These are phyloP conservation scores for Eulacestoma nigropectus DNA, from an alignment of 2,113 vertebrate genomes.

Conservation along the genomic window DNA sequence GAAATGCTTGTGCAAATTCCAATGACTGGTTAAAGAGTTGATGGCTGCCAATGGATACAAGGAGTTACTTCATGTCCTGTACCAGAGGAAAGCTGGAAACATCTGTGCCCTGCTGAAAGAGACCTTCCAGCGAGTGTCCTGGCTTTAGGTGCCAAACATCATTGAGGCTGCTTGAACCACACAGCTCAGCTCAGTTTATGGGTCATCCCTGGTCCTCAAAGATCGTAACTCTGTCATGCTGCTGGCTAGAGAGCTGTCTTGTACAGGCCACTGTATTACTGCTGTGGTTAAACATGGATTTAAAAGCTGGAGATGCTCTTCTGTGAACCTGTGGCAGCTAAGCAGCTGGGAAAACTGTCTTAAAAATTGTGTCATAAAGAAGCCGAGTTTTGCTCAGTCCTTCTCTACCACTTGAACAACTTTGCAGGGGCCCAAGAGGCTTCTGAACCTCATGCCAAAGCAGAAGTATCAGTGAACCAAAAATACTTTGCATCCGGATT, in stretches of 20 bases:
- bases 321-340: neutral
- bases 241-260: neutral
- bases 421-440: neutral
- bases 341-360: neutral
- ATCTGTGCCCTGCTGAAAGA: fast-evolving
- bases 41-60: neutral
- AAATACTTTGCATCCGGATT: neutral
- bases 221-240: fast-evolving
- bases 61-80: neutral
- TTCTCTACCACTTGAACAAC: neutral
- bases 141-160: neutral
- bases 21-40: neutral
- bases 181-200: neutral
- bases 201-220: neutral
- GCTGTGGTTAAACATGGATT: neutral
- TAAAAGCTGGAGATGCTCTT: neutral
- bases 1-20: neutral
- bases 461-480: neutral
- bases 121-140: neutral
- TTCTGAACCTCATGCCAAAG: neutral
- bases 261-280: neutral
- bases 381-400: neutral
- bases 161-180: neutral
- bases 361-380: neutral
- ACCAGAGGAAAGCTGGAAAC: neutral